Evolutionary conservation across 1,140 invertebrate species (phyloP).

Genomic region (Babylonia areolata): DNA sequence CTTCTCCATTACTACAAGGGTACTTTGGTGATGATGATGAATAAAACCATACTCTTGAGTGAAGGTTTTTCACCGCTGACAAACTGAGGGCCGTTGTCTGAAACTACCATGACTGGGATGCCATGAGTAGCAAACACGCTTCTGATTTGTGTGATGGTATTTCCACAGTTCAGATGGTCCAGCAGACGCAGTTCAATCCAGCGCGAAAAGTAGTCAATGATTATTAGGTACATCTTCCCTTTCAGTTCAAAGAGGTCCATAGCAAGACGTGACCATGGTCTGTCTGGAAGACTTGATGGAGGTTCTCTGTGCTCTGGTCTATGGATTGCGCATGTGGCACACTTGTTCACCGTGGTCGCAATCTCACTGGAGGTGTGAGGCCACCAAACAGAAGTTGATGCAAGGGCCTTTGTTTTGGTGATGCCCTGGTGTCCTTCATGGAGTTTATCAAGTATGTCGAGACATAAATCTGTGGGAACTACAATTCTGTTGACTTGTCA

Average conservation of each 20-base stretch:
- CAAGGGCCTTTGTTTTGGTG: slow-evolving; percentile 32
- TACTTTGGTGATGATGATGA: slow-evolving; percentile 67
- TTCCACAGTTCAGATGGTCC: background rate
- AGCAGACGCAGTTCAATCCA: slow-evolving; percentile 40
- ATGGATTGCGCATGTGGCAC: slow-evolving; percentile 15
- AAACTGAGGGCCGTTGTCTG: slow-evolving; percentile 75
- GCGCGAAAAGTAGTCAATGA: slow-evolving; percentile 43
- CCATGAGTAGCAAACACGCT: slow-evolving; percentile 46
- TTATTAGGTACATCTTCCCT: slow-evolving; percentile 30
- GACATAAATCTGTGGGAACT: background rate
- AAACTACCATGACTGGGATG: slow-evolving; percentile 44
- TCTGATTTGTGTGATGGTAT: slow-evolving; percentile 39
- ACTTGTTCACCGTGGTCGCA: slow-evolving; percentile 29
- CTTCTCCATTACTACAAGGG: slow-evolving; percentile 49
- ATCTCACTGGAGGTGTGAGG: slow-evolving; percentile 37
- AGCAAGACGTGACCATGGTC: slow-evolving; percentile 51
- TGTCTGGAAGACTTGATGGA: slow-evolving; percentile 74
- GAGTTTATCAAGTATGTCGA: slow-evolving; percentile 8
- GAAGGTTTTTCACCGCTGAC: slow-evolving; percentile 67
- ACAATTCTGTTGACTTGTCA: slow-evolving; percentile 28
- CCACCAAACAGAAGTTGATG: slow-evolving; percentile 41
- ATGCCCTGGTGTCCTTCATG: slow-evolving; percentile 37
- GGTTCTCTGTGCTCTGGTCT: background rate
- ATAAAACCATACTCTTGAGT: slow-evolving; percentile 71
- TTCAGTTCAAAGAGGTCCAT: slow-evolving; percentile 53